Base-by-base conservation (phyloP, 1,140 invertebrate species). In the Drosophila pachea region DNA sequence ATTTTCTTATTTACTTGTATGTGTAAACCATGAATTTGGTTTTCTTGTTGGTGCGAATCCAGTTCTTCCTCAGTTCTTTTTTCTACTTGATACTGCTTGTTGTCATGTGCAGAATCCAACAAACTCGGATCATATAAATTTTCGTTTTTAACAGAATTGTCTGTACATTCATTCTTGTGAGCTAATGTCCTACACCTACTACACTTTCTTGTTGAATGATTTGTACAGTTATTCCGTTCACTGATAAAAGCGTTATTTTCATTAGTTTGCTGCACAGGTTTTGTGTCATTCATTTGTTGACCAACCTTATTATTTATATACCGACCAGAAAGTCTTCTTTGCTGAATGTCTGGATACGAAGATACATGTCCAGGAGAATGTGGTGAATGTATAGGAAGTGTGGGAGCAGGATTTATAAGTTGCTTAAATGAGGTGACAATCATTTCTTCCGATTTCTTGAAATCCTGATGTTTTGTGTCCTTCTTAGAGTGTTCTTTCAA, bases 301-400 rank as follows among this genome's bases (percentile, higher is more conserved):
- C 48, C 45, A 14, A 71, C 50, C 60, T 74, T 87, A 59, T 87
- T 87, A 35, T 87, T 75, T 45, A 87, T 73, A 63, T 87, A 87
- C n/a, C 84, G 61, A 61, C 66, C 84, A 48, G 84, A 87, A 16
- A 87, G 76, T 53, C 87, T 86, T 43, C 70, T 78, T 55, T 75
- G 71, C 16, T 84, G 76, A 38, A 64, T 71, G 64, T 66, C 70
- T n/a, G 65, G 49, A 68, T 88, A 64, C 35, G 66, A 49, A 32
- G 64, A 74, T 38, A 71, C 52, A 56, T 86, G 76, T 40, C 81
- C 62, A 2, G 84, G 79, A 14, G 75, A 86, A 63, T 87, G 78
- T 12, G 83, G 83, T 67, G 81, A 88, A 38, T 76, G 69, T 64
- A 76, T 48, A 32, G 84, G 86, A 64, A 88, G 77, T 54, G 84